phyloP scores from a whole-genome alignment of 64 coral and sea anemone species.

The Montipora efflorescens region DNA sequence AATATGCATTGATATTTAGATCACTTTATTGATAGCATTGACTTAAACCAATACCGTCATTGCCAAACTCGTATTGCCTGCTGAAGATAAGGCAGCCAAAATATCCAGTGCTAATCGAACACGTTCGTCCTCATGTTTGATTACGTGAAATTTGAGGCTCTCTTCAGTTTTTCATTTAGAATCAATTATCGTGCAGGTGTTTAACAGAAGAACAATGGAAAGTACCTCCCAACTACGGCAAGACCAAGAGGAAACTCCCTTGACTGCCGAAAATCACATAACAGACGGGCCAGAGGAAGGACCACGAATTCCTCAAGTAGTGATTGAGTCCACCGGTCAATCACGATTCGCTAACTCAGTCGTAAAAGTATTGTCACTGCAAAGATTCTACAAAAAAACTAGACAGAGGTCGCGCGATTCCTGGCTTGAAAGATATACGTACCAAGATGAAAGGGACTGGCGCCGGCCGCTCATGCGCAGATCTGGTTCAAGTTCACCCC shows the following conservation, averaged over 20 bases:
- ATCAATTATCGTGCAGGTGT: conserved; percentile 5
- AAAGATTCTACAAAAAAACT: conserved; percentile 77
- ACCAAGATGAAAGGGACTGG: conserved; percentile 76
- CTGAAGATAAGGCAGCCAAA: background rate
- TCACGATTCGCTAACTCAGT: conserved; percentile 76
- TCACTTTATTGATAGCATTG: background rate
- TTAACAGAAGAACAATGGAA: conserved; percentile 4
- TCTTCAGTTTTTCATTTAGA: background rate
- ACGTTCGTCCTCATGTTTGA: background rate
- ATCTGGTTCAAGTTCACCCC: conserved; percentile 55
- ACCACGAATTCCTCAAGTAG: conserved; percentile 48
- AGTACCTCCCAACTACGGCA: background rate
- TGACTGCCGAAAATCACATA: background rate
- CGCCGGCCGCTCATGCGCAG: conserved; percentile 75
- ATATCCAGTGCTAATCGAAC: background rate
- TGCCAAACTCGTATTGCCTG: background rate
- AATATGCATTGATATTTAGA: too few relatives aligned
- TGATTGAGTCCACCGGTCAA: conserved; percentile 55
- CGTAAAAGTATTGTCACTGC: conserved; percentile 70
- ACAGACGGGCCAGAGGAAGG: background rate
- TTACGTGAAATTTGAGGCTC: background rate
- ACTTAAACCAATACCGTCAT: background rate
- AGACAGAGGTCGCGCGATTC: conserved; percentile 74
- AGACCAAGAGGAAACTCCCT: conserved; percentile 13
- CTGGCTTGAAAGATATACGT: conserved; percentile 90